Evolutionary conservation across 1,140 invertebrate species (phyloP), one percentile per base, ranked within the genome.

Genomic region (Lepidurus couesii): DNA sequence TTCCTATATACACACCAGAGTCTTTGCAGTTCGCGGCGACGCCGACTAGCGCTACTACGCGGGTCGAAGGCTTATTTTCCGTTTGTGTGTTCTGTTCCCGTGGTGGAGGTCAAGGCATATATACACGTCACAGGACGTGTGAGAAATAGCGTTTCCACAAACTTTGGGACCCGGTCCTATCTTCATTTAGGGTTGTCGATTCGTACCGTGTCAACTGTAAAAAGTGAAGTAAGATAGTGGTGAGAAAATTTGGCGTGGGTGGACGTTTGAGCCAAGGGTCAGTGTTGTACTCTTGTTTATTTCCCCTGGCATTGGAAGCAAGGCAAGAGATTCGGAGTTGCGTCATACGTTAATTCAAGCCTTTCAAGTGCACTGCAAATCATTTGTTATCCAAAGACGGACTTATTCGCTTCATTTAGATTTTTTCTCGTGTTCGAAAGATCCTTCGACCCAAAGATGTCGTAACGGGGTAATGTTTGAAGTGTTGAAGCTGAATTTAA

Each of bases 41-140:
- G 53, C 53, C 53, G 13, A 65, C 53, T 21, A 16, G 53, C 53
- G 16, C 16, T 21, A 21, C 53, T 65, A 65, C 53, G 53, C 53
- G 53, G 53, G 53, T 65, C 53, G 53, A 65, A 65, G 53, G 53
- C 53, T 13, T 13, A 65, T 65, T 65, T 65, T 65, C 53, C 53
- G 53, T 65, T 65, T 21, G 53, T 65, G 53, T 65, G 53, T 65
- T 65, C 53, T 65, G 53, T 65, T 65, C 53, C 53, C 53, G 21
- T 65, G 53, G 53, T 65, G 53, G n/a, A 65, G 53, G 53, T 65
- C 53, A 65, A 65, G 53, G 53, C 16, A 21, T 21, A 34, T 34
- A 65, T n/a, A 13, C 53, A 65, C 53, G 53, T 65, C 53, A n/a
- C 13, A 65, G 16, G n/a, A 65, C 53, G 53, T 65, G 53, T 65